Conservation (phyloP, 2,797 vertebrate species). For the Ctenosaura bakeri region DNA sequence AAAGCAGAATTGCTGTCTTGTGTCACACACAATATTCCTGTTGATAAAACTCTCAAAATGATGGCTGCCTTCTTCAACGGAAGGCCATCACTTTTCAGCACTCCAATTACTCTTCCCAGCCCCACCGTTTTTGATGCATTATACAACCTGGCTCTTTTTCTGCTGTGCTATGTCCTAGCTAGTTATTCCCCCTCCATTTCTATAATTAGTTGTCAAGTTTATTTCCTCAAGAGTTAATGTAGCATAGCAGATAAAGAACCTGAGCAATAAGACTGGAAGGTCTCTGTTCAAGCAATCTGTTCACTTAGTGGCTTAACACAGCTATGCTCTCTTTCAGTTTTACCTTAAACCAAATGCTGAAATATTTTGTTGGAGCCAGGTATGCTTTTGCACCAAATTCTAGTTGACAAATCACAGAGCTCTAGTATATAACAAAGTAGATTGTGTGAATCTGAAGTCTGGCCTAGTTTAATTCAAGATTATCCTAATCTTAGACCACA, state of each 20-base stretch:
- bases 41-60: conserved; percentile 13
- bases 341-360: neutral
- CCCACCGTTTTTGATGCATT: neutral
- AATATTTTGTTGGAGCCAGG: neutral
- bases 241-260: neutral
- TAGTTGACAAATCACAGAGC: too few relatives aligned
- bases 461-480: too few relatives aligned
- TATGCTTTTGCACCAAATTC: neutral
- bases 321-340: neutral
- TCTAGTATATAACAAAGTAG: too few relatives aligned
- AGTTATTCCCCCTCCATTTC: neutral
- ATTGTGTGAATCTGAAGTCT: too few relatives aligned
- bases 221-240: conserved; percentile 1
- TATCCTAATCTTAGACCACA: too few relatives aligned
- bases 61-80: neutral
- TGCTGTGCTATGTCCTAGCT: neutral
- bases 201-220: neutral
- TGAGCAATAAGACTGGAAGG: neutral
- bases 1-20: conserved; percentile 4
- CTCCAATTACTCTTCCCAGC: neutral
- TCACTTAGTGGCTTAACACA: neutral
- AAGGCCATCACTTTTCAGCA: neutral
- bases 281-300: neutral
- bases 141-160: neutral
- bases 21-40: neutral